Percentiles rank a stretch among this genome's conserved stretches.
Evolutionary conservation across 1,140 invertebrate species (phyloP).

Genomic region (Nylanderia fulva): DNA sequence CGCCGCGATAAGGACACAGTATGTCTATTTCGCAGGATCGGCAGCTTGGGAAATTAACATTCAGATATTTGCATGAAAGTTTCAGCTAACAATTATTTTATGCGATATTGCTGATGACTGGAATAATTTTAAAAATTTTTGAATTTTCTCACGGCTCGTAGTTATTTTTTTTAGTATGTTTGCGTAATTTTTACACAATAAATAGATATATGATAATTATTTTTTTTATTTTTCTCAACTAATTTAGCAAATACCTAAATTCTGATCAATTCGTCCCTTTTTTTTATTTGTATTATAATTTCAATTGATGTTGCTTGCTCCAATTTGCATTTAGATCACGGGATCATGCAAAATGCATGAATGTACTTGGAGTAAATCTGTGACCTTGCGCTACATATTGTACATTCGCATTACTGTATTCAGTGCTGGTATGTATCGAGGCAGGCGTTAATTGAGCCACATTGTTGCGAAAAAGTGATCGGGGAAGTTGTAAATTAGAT

Average conservation of each 20-base stretch:
- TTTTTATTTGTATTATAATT: constrained; percentile 1
- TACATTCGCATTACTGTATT: constrained; percentile 28
- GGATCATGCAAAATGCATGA: neutral
- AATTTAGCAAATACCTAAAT: neutral
- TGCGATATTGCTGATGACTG: neutral
- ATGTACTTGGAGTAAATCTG: neutral
- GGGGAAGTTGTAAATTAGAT: constrained; percentile 52
- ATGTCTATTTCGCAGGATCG: constrained; percentile 32
- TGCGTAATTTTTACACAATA: neutral
- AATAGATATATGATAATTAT: too few species aligned
- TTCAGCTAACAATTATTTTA: neutral
- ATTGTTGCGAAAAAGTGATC: constrained; percentile 30
- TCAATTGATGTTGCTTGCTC: neutral
- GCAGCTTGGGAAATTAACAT: constrained; percentile 30
- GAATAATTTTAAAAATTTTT: neutral
- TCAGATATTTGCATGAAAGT: neutral
- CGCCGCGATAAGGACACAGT: constrained; percentile 32
- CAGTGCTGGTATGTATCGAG: constrained; percentile 15
- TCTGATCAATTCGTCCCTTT: neutral
- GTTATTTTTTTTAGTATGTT: neutral
- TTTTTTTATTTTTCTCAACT: neutral
- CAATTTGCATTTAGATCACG: constrained; percentile 22
- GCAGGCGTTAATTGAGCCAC: constrained; percentile 31
- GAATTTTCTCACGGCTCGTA: neutral
- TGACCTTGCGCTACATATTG: neutral